These are phyloP conservation scores for Andrena bicolor DNA, from an alignment of 2,888 invertebrate genomes.

Conservation along the genomic window DNA sequence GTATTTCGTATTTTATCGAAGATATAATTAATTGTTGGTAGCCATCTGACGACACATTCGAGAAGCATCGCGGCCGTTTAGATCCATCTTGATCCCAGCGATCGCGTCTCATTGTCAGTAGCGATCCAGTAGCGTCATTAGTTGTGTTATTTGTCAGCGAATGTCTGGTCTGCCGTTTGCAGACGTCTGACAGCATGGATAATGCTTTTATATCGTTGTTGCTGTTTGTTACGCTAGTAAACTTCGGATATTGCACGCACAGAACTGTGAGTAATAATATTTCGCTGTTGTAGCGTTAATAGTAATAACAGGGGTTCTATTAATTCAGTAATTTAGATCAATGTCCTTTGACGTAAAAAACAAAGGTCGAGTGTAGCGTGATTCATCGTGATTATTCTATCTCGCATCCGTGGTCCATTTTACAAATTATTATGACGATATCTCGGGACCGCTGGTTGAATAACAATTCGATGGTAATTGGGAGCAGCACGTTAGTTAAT, in stretches of 20 bases:
- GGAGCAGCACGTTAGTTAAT: slow-evolving; percentile 48
- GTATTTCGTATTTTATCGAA: background rate
- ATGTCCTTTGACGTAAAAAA: slow-evolving; percentile 27
- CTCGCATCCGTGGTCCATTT: slow-evolving; percentile 37
- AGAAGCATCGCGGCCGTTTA: slow-evolving; percentile 12
- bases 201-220: slow-evolving; percentile 55
- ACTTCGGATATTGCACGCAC: slow-evolving; percentile 41
- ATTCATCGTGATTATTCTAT: slow-evolving; percentile 64
- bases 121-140: slow-evolving; percentile 37
- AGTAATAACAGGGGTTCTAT: background rate
- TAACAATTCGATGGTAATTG: slow-evolving; percentile 47
- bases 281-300: background rate
- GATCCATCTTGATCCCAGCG: slow-evolving; percentile 46
- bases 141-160: slow-evolving; percentile 37
- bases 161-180: slow-evolving; percentile 42
- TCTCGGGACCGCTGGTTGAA: slow-evolving; percentile 21
- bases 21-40: background rate
- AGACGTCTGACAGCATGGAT: slow-evolving; percentile 61
- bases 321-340: slow-evolving; percentile 14
- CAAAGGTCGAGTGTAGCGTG: slow-evolving; percentile 49
- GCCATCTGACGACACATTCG: slow-evolving; percentile 8
- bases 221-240: slow-evolving; percentile 45
- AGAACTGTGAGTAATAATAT: slow-evolving; percentile 61
- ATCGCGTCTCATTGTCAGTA: slow-evolving; percentile 45
- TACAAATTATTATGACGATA: slow-evolving; percentile 28